Conservation (phyloP, 53 echinoderm and acorn worm species). For the Arbacia lixula region DNA sequence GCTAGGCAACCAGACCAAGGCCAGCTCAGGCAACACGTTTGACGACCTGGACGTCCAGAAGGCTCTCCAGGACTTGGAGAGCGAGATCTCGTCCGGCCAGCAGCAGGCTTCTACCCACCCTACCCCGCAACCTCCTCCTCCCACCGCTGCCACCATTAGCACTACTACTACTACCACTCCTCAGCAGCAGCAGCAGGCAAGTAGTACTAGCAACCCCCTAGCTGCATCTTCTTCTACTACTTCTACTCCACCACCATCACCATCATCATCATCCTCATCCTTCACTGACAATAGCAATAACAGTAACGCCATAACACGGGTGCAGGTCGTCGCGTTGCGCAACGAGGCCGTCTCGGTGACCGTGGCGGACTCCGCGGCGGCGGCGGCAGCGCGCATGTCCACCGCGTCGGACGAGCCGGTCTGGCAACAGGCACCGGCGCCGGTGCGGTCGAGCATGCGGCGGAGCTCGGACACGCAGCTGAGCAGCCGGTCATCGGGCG, state of each 20-base stretch:
- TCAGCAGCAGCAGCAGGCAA: conserved; percentile 61
- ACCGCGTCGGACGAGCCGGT: conserved; percentile 45
- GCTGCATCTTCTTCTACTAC: conserved; percentile 10
- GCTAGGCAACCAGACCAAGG: conserved; percentile 64
- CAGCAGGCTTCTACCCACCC: conserved; percentile 55
- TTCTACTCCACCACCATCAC: too few species aligned
- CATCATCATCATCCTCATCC: conserved; percentile 1
- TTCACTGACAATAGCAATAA: conserved; percentile 36
- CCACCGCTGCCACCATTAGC: conserved; percentile 38
- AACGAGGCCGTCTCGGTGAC: conserved; percentile 43
- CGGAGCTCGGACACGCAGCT: conserved; percentile 43
- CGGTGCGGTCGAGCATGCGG: conserved; percentile 10
- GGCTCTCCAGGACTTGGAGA: conserved; percentile 84
- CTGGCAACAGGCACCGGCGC: conserved; percentile 52
- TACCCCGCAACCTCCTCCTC: conserved; percentile 33
- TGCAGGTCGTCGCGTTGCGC: conserved; percentile 51
- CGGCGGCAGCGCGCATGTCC: neutral
- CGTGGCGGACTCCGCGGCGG: conserved; percentile 11
- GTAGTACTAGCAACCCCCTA: conserved; percentile 44
- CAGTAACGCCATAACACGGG: conserved; percentile 46
- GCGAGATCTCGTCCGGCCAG: conserved; percentile 47
- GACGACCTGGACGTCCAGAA: conserved; percentile 87
- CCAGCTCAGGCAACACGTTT: conserved; percentile 62
- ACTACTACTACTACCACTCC: too few species aligned
- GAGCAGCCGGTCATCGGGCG: conserved; percentile 25